These are phyloP conservation scores for Premnoplex brunnescens DNA, from an alignment of 2,797 vertebrate genomes.

Conservation along the genomic window DNA sequence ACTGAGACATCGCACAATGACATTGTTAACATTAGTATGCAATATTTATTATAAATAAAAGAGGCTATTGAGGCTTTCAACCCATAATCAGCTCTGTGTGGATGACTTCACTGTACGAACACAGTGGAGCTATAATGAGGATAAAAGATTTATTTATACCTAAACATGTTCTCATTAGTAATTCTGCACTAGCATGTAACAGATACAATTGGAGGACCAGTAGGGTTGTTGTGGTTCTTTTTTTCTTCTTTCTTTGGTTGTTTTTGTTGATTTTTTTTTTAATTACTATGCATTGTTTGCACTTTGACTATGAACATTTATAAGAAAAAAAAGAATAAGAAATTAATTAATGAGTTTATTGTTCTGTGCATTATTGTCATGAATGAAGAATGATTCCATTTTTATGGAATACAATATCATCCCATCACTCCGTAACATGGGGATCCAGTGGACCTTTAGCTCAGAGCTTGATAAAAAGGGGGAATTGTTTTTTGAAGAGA, in stretches of 20 bases:
- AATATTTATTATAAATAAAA: conserved; percentile 72
- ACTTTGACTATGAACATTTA: background rate
- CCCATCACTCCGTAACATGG: background rate
- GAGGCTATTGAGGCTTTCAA: conserved; percentile 49
- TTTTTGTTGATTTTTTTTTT: background rate
- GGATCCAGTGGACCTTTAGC: background rate
- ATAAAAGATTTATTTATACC: conserved; percentile 68
- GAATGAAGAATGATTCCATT: background rate
- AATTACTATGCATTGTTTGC: background rate
- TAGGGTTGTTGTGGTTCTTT: background rate
- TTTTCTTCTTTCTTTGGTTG: background rate
- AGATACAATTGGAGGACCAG: conserved; percentile 28
- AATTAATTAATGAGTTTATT: background rate
- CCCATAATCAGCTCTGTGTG: conserved; percentile 43
- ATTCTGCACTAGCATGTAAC: conserved; percentile 28
- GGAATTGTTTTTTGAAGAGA: background rate
- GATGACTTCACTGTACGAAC: conserved; percentile 59
- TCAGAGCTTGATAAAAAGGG: background rate
- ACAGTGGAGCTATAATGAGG: conserved; percentile 47
- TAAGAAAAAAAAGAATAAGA: background rate
- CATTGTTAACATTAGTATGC: conserved; percentile 51
- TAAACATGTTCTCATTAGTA: conserved; percentile 58
- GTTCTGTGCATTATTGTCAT: background rate
- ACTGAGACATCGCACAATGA: conserved; percentile 47
- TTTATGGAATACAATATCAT: background rate